Conservation (phyloP, 2,113 vertebrate genomes). For the Climacteris rufus region DNA sequence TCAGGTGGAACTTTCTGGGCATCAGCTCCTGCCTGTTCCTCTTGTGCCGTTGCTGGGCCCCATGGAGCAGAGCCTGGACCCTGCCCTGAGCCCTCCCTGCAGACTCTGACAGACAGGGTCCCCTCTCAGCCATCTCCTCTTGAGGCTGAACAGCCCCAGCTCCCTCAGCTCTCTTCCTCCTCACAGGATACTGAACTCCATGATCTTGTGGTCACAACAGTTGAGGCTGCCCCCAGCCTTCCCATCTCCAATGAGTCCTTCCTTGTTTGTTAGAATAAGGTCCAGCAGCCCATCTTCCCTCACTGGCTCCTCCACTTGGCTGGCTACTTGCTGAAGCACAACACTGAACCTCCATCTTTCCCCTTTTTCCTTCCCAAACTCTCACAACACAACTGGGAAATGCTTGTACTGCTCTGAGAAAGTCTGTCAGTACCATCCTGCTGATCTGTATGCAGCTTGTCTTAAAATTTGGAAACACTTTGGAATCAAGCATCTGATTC, state of each 20-base stretch:
- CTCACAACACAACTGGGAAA: background rate
- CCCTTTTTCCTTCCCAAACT: background rate
- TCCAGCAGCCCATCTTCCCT: background rate
- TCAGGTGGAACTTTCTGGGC: background rate
- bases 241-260: background rate
- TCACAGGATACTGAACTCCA: no score
- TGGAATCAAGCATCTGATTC: background rate
- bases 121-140: background rate
- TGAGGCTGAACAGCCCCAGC: accelerated
- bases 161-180: background rate
- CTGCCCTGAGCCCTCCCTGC: background rate
- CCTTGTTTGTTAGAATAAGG: background rate
- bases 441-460: background rate
- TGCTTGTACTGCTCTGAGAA: background rate
- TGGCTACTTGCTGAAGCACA: no score
- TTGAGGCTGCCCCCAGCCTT: accelerated
- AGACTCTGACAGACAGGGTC: background rate
- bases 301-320: background rate
- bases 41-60: background rate
- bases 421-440: background rate
- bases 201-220: background rate
- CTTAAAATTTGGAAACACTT: background rate
- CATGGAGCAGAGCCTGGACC: background rate
- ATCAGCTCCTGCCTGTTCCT: background rate
- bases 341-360: background rate